These are phyloP conservation scores for Dasypus novemcinctus DNA, from an alignment of 2,113 vertebrate genomes.

Conservation along the genomic window DNA sequence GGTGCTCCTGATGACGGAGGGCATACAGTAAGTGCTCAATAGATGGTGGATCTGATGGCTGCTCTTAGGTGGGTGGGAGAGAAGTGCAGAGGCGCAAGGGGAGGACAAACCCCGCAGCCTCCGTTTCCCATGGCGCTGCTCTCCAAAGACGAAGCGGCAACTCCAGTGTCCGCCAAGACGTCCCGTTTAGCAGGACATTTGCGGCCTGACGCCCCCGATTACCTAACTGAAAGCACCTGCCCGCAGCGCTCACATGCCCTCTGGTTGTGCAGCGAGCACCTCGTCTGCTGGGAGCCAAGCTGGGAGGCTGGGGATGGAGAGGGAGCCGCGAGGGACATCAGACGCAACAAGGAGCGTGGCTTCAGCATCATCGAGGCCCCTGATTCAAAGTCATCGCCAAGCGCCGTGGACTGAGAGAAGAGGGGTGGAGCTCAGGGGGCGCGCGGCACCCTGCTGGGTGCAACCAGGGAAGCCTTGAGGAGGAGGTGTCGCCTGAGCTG, in stretches of 20 bases:
- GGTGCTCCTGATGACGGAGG: rapidly evolving
- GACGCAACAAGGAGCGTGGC: rapidly evolving
- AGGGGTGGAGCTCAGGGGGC: too few relatives aligned
- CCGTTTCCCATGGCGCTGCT: neutral
- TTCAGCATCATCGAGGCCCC: neutral
- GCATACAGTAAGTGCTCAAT: rapidly evolving
- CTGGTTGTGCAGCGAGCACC: neutral
- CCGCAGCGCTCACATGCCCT: neutral
- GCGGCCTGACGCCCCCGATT: neutral
- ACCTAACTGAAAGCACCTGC: neutral
- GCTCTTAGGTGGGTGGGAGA: neutral
- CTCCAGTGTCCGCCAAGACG: neutral
- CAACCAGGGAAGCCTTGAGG: neutral
- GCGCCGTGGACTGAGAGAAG: too few relatives aligned
- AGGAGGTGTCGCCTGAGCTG: neutral
- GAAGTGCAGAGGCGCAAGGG: rapidly evolving
- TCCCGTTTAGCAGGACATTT: neutral
- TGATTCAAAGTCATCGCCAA: neutral
- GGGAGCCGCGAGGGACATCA: neutral
- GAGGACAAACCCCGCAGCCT: too few relatives aligned
- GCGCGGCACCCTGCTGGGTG: too few relatives aligned
- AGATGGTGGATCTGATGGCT: rapidly evolving
- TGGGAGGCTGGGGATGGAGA: rapidly evolving
- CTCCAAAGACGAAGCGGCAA: neutral
- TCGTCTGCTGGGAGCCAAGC: neutral